These are phyloP conservation scores for Melipona bicolor DNA, from an alignment of 2,888 invertebrate genomes.

Conservation along the genomic window DNA sequence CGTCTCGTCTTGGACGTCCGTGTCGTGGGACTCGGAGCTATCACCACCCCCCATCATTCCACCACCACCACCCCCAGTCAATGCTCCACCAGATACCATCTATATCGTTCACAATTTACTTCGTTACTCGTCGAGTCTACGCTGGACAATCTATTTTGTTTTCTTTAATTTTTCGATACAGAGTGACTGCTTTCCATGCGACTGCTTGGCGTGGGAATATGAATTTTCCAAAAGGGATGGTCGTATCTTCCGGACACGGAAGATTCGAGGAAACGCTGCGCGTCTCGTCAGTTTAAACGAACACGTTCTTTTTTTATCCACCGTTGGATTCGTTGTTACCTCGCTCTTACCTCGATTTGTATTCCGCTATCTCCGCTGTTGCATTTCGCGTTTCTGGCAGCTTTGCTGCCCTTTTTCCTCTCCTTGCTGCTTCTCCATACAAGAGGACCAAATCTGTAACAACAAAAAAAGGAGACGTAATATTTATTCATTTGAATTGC, in stretches of 20 bases:
- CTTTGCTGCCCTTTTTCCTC: slow-evolving; percentile 88
- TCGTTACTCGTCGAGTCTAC: slow-evolving; percentile 33
- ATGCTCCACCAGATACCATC: slow-evolving; percentile 85
- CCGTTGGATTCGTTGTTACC: neutral
- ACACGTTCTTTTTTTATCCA: too few relatives aligned
- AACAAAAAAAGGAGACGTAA: neutral
- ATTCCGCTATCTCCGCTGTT: slow-evolving; percentile 91
- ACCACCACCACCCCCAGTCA: slow-evolving; percentile 82
- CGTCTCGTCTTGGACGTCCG: slow-evolving; percentile 85
- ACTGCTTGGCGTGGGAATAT: neutral
- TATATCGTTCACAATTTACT: slow-evolving; percentile 74
- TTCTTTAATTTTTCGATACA: neutral
- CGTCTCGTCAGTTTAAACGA: neutral
- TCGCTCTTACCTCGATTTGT: slow-evolving; percentile 87
- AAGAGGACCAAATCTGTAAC: slow-evolving; percentile 88
- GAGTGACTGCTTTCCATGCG: neutral
- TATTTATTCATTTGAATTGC: neutral
- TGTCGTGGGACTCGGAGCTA: slow-evolving; percentile 87
- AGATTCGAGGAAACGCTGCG: too few relatives aligned
- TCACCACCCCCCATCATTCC: slow-evolving; percentile 84
- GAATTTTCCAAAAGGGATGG: neutral
- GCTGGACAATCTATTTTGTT: neutral
- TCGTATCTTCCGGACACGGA: neutral
- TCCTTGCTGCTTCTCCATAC: slow-evolving; percentile 90
- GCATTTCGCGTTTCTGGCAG: slow-evolving; percentile 89